These are phyloP conservation scores for Sisyra nigra DNA, from an alignment of 2,888 invertebrate species.

Conservation along the genomic window DNA sequence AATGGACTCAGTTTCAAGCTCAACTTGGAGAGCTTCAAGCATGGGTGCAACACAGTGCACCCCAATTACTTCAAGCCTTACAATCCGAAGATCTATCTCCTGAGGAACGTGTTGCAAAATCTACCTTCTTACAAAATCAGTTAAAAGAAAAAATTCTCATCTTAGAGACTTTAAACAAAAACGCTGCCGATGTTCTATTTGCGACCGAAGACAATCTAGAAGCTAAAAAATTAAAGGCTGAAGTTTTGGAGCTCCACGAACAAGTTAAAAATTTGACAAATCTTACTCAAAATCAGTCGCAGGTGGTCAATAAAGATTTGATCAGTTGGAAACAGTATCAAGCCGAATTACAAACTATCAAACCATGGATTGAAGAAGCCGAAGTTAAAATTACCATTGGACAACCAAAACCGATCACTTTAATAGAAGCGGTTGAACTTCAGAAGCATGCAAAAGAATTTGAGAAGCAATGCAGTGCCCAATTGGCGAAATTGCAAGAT, in stretches of 20 bases:
- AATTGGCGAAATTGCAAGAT: slow-evolving; percentile 56
- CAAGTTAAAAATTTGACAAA: slow-evolving; percentile 61
- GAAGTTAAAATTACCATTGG: slow-evolving; percentile 62
- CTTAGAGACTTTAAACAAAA: slow-evolving; percentile 55
- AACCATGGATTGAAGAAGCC: slow-evolving; percentile 78
- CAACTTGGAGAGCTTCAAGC: slow-evolving; percentile 59
- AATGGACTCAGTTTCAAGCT: slow-evolving; percentile 65
- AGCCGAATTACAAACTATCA: slow-evolving; percentile 57
- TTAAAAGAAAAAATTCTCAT: slow-evolving; percentile 59
- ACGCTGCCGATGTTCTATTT: slow-evolving; percentile 54
- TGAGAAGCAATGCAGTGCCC: slow-evolving; percentile 60
- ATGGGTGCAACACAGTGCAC: slow-evolving; percentile 69
- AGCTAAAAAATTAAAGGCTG: slow-evolving; percentile 55
- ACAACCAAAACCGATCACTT: slow-evolving; percentile 55
- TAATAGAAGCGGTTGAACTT: slow-evolving; percentile 68
- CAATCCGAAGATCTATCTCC: slow-evolving; percentile 66
- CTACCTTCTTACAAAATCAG: slow-evolving; percentile 56
- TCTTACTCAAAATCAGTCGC: slow-evolving; percentile 59
- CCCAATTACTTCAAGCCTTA: slow-evolving; percentile 54
- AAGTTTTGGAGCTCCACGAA: slow-evolving; percentile 58
- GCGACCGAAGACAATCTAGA: slow-evolving; percentile 50
- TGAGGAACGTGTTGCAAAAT: slow-evolving; percentile 64
- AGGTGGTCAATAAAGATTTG: slow-evolving; percentile 59
- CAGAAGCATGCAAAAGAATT: slow-evolving; percentile 56
- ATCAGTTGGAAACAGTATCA: slow-evolving; percentile 77